Evolutionary conservation across 2,797 vertebrate genomes (phyloP).

Genomic region (Takifugu ocellatus): DNA sequence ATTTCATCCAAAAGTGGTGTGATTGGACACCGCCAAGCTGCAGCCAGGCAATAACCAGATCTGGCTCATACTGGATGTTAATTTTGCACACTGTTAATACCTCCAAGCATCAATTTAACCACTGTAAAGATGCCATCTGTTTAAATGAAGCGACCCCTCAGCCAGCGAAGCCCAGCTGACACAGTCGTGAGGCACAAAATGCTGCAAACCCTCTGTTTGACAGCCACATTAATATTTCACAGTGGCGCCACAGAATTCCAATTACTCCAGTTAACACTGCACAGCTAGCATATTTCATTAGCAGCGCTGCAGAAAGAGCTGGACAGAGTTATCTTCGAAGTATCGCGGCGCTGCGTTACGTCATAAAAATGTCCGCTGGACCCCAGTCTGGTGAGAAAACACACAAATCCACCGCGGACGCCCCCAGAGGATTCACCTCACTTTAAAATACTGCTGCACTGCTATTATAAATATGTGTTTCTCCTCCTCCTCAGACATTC

Average conservation of each 20-base stretch:
- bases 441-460: conserved; percentile 20
- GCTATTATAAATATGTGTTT: conserved; percentile 40
- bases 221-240: conserved; percentile 62
- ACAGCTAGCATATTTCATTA: conserved; percentile 44
- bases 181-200: conserved; percentile 33
- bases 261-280: conserved; percentile 39
- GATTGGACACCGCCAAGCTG: conserved; percentile 28
- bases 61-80: conserved; percentile 41
- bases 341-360: conserved; percentile 45
- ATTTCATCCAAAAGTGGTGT: conserved; percentile 38
- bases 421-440: conserved; percentile 16
- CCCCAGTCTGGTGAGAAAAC: conserved; percentile 25
- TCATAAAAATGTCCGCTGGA: conserved; percentile 46
- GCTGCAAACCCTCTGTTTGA: conserved; percentile 50
- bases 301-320: conserved; percentile 11
- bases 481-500: conserved; percentile 59
- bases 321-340: conserved; percentile 33
- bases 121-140: conserved; percentile 65
- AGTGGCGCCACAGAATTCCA: conserved; percentile 44
- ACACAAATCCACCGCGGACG: conserved; percentile 27
- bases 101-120: conserved; percentile 50
- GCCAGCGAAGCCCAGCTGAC: conserved; percentile 57
- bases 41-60: conserved; percentile 43
- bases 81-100: conserved; percentile 46
- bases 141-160: conserved; percentile 57